These are phyloP conservation scores for Penaeus chinensis DNA, from an alignment of 1,140 invertebrate genomes.

Conservation along the genomic window DNA sequence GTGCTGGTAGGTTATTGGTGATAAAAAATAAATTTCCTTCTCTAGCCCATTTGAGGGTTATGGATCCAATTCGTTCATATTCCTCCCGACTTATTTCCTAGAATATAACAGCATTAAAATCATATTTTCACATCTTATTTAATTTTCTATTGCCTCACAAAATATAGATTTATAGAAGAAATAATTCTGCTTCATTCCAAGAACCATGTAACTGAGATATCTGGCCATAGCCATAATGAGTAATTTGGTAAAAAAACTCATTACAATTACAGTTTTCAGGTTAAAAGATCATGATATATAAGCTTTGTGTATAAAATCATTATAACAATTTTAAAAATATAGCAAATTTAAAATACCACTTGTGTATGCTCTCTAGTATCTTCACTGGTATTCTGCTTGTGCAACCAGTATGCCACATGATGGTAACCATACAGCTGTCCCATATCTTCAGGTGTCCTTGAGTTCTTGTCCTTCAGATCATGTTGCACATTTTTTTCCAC, in stretches of 20 bases:
- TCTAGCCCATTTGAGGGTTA: not conserved
- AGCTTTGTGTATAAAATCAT: not conserved
- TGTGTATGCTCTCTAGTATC: not conserved
- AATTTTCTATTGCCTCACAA: too few species aligned
- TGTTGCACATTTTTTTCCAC: not conserved
- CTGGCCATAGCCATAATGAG: too few species aligned
- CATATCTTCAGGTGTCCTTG: constrained; percentile 6
- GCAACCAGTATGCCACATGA: constrained; percentile 24
- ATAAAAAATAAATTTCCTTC: not conserved
- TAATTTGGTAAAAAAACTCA: too few species aligned
- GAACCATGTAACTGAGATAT: too few species aligned
- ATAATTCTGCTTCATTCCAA: too few species aligned
- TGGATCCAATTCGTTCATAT: constrained; percentile 7
- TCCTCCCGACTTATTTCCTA: constrained; percentile 4
- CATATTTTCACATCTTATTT: too few species aligned
- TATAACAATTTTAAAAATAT: too few species aligned
- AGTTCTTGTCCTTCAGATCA: not conserved
- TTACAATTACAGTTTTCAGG: too few species aligned
- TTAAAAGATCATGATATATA: not conserved
- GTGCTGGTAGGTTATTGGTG: not conserved
- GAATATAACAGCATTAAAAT: too few species aligned
- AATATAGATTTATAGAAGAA: too few species aligned
- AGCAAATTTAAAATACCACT: not conserved
- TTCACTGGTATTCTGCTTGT: not conserved
- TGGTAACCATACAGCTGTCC: constrained; percentile 13